These are phyloP conservation scores for Nycteola revayana DNA, from an alignment of 2,888 invertebrate genomes.

Conservation along the genomic window DNA sequence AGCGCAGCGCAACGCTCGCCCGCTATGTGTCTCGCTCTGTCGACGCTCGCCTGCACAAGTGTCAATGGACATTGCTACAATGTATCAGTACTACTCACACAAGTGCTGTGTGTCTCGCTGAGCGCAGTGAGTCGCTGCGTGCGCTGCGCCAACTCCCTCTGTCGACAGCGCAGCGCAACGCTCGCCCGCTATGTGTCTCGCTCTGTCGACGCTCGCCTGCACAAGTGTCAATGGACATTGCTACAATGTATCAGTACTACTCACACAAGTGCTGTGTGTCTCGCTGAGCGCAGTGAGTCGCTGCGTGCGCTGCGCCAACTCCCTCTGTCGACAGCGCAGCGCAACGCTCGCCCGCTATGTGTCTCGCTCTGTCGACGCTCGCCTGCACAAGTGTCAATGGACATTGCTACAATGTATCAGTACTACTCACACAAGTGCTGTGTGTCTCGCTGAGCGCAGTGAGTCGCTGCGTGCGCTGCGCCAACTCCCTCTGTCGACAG, in stretches of 20 bases:
- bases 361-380: too few species aligned
- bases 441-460: slow-evolving; percentile 74
- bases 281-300: slow-evolving; percentile 73
- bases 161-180: slow-evolving; percentile 34
- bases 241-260: not conserved
- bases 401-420: too few species aligned
- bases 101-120: slow-evolving; percentile 42
- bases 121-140: slow-evolving; percentile 65
- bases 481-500: slow-evolving; percentile 79
- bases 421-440: slow-evolving; percentile 73
- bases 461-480: slow-evolving; percentile 66
- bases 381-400: too few species aligned
- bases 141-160: slow-evolving; percentile 71
- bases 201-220: too few species aligned
- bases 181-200: too few species aligned
- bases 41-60: too few species aligned
- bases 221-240: not conserved
- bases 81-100: not conserved
- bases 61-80: not conserved
- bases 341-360: too few species aligned
- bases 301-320: slow-evolving; percentile 62
- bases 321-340: slow-evolving; percentile 79
- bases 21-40: too few species aligned
- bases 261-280: slow-evolving; percentile 6
- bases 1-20: not conserved